These are phyloP conservation scores for Calliopum simillimum DNA, from an alignment of 2,888 invertebrate genomes.

Conservation along the genomic window DNA sequence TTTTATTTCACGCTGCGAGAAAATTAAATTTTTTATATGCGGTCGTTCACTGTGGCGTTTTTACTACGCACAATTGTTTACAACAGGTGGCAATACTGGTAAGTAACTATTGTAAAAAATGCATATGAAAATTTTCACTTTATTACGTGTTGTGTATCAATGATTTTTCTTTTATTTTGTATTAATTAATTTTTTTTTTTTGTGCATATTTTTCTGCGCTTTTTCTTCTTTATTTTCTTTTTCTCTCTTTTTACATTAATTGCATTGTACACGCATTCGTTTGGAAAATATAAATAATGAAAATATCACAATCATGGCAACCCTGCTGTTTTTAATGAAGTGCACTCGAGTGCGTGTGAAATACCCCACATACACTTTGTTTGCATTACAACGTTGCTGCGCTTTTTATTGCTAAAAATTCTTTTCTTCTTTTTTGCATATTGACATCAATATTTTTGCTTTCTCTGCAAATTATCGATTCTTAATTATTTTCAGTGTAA, in stretches of 20 bases:
- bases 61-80: neutral
- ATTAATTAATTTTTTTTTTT: neutral
- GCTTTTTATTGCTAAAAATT: too few species aligned
- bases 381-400: neutral
- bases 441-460: neutral
- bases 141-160: neutral
- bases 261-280: neutral
- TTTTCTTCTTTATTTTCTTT: neutral
- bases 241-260: neutral
- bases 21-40: constrained; percentile 12
- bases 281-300: constrained; percentile 2
- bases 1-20: constrained; percentile 53
- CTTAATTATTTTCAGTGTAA: constrained; percentile 13
- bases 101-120: constrained; percentile 6
- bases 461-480: neutral
- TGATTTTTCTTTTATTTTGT: neutral
- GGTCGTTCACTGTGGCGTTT: neutral
- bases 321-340: neutral
- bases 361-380: neutral
- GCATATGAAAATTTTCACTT: too few species aligned
- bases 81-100: constrained; percentile 26
- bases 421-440: too few species aligned
- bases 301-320: neutral
- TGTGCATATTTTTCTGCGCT: neutral
- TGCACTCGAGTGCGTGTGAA: neutral